Conservation (phyloP, 2,113 vertebrate species). For the Notarius quadriscutis region DNA sequence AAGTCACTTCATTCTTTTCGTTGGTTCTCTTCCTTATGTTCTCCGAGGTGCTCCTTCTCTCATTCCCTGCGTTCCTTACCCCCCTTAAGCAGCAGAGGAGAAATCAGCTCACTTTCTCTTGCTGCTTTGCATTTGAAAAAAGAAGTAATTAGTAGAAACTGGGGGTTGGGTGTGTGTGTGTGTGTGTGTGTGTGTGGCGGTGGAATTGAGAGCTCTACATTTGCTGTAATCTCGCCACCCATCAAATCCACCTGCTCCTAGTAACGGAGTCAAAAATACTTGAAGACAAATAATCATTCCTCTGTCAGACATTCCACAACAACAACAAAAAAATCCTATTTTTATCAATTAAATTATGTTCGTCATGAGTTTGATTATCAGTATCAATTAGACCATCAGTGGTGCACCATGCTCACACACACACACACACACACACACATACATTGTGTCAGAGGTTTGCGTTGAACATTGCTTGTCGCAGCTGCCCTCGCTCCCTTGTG, state of each 20-base stretch:
- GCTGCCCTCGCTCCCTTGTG: slow-evolving; percentile 35
- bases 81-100: slow-evolving; percentile 64
- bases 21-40: slow-evolving; percentile 60
- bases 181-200: slow-evolving; percentile 14
- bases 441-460: slow-evolving; percentile 51
- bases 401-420: neutral
- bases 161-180: slow-evolving; percentile 44
- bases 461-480: slow-evolving; percentile 45
- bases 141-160: slow-evolving; percentile 73
- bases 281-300: neutral
- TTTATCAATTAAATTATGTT: neutral
- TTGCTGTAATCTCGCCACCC: slow-evolving; percentile 17
- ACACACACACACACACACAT: slow-evolving; percentile 30
- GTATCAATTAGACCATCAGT: neutral
- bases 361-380: neutral
- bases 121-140: slow-evolving; percentile 80
- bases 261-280: slow-evolving; percentile 31
- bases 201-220: slow-evolving; percentile 33
- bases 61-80: slow-evolving; percentile 51
- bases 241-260: slow-evolving; percentile 48
- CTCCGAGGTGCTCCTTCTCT: slow-evolving; percentile 52
- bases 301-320: neutral
- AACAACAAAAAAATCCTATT: neutral
- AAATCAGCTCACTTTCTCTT: slow-evolving; percentile 79
- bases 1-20: slow-evolving; percentile 73